Conservation (phyloP, 2,888 invertebrate species). For the Clivina fossor region DNA sequence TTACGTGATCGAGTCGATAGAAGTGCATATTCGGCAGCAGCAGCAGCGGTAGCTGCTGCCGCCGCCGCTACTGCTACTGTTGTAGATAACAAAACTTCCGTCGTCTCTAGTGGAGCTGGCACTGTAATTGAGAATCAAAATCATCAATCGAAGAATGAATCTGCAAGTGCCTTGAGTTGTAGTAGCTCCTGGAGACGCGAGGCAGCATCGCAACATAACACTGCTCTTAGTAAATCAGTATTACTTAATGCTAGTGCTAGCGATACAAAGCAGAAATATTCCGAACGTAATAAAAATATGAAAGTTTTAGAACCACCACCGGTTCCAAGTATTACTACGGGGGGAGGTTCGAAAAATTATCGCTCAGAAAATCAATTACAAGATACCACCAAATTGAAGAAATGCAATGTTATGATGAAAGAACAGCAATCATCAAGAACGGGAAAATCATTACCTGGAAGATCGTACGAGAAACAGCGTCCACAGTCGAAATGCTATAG, state of each 20-base stretch:
- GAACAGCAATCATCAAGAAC: conserved; percentile 18
- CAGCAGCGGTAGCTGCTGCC: neutral
- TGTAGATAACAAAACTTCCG: neutral
- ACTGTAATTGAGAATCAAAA: conserved; percentile 11
- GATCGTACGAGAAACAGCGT: conserved; percentile 27
- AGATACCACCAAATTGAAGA: conserved; percentile 28
- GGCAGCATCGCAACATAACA: conserved; percentile 17
- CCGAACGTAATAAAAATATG: conserved; percentile 11
- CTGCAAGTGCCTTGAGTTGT: conserved; percentile 21
- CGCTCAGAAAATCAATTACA: conserved; percentile 22
- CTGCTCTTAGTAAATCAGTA: conserved; percentile 3
- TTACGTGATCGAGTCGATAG: conserved; percentile 23
- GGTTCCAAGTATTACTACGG: too few relatives aligned
- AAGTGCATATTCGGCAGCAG: conserved; percentile 7
- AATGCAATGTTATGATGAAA: conserved; percentile 20
- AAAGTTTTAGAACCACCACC: conserved; percentile 7
- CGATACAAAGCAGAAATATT: conserved; percentile 19
- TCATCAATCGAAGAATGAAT: conserved; percentile 18
- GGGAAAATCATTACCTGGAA: conserved; percentile 7
- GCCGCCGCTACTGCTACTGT: conserved; percentile 3
- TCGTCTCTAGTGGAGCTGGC: conserved; percentile 15
- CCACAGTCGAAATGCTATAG: neutral
- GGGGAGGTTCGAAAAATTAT: conserved; percentile 20
- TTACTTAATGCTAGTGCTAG: neutral
- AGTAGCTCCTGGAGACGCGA: conserved; percentile 27